Evolutionary conservation across 2,113 vertebrate genomes (phyloP).

Genomic region (Etheostoma spectabile): DNA sequence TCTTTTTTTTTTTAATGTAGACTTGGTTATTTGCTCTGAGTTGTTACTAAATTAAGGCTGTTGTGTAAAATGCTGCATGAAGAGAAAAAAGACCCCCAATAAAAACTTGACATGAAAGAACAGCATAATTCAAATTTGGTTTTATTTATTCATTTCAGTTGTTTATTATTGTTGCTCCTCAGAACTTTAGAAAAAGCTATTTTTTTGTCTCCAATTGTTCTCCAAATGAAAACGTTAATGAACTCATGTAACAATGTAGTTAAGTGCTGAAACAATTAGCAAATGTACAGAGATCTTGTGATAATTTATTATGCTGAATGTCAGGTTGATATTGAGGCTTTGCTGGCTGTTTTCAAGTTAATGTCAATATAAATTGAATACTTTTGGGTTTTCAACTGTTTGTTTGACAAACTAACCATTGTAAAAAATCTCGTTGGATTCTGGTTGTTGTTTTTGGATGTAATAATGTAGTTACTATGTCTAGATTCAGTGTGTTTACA

Average conservation of each 20-base stretch:
- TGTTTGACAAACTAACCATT: not conserved
- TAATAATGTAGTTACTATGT: not conserved
- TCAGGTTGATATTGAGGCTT: not conserved
- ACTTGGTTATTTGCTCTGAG: not conserved
- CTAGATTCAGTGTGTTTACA: not conserved
- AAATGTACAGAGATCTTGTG: too few relatives aligned
- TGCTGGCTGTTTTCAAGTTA: not conserved
- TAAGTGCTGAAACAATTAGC: not conserved
- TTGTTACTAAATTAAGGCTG: not conserved
- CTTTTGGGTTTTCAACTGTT: not conserved
- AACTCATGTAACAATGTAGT: not conserved
- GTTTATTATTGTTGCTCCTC: not conserved
- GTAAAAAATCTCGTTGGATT: not conserved
- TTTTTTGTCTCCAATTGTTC: not conserved
- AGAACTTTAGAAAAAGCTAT: not conserved
- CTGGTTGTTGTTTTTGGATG: not conserved
- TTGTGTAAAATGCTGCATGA: not conserved
- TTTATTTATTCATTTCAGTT: not conserved
- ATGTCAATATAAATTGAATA: not conserved
- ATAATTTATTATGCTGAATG: not conserved
- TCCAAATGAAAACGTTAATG: too few relatives aligned
- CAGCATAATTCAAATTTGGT: not conserved
- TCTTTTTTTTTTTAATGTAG: not conserved
- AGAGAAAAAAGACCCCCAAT: not conserved
- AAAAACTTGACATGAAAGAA: accelerated